Percentiles rank a stretch among this genome's conserved stretches.
These are phyloP conservation scores for Rhagoletis zephyria DNA, from an alignment of 1,140 invertebrate species.

Conservation along the genomic window DNA sequence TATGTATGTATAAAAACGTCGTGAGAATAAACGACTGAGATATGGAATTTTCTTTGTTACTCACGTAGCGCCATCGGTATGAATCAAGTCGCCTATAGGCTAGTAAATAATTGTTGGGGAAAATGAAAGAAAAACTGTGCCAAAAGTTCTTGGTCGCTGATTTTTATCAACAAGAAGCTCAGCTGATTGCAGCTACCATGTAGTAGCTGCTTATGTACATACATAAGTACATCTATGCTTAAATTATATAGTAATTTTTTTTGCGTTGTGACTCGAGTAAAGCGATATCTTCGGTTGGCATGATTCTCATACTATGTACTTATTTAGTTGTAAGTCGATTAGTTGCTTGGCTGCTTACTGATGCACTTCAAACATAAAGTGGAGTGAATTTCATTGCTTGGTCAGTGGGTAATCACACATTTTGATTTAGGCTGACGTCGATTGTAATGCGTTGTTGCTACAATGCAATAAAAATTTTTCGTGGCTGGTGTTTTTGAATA, in stretches of 20 bases:
- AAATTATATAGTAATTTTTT: no score
- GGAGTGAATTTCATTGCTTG: background rate
- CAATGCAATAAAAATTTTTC: no score
- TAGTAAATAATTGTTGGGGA: background rate
- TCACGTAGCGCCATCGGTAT: background rate
- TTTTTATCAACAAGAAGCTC: background rate
- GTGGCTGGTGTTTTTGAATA: no score
- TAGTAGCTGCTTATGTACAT: background rate
- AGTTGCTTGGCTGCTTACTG: background rate
- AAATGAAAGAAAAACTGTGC: background rate
- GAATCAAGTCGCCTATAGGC: background rate
- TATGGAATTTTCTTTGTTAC: background rate
- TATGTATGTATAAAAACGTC: background rate
- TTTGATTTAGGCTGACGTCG: background rate
- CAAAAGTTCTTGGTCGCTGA: background rate
- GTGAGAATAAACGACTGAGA: background rate
- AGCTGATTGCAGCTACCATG: background rate
- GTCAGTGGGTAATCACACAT: background rate
- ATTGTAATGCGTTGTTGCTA: background rate
- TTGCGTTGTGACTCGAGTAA: no score
- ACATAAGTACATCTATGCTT: background rate
- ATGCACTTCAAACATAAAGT: background rate
- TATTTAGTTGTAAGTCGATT: no score
- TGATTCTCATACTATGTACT: no score
- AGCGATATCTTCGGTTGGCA: no score